Evolutionary conservation across 2,113 vertebrate species (phyloP).

Genomic region (Phaethon lepturus): DNA sequence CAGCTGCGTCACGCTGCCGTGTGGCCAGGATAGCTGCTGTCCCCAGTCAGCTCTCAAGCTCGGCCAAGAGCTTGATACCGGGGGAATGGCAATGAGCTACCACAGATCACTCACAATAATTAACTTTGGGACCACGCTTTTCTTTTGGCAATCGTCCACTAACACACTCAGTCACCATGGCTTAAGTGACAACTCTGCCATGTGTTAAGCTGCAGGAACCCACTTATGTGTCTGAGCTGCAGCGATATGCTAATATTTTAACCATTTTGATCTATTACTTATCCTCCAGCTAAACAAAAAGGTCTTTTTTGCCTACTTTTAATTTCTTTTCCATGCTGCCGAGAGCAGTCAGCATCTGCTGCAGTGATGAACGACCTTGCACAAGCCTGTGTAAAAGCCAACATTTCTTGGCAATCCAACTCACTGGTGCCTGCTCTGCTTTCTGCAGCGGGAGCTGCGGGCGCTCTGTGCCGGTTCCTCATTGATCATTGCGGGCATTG

Average conservation of each 20-base stretch:
- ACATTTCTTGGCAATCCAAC: background rate
- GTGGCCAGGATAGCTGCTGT: background rate
- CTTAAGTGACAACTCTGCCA: background rate
- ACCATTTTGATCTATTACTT: conserved; percentile 39
- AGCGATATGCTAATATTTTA: background rate
- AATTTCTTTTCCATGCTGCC: conserved; percentile 14
- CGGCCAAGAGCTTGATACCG: background rate
- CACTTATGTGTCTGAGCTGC: background rate
- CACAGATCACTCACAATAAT: background rate
- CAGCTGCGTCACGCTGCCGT: accelerated
- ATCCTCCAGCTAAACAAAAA: conserved; percentile 23
- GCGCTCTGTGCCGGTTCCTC: background rate
- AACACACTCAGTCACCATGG: background rate
- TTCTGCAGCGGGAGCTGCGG: background rate
- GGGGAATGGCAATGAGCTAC: background rate
- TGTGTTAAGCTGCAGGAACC: background rate
- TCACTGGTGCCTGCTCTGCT: background rate
- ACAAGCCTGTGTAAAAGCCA: background rate
- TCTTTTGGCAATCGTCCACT: background rate
- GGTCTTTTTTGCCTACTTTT: background rate
- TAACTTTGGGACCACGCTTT: background rate
- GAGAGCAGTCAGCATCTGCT: background rate
- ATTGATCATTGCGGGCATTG: background rate
- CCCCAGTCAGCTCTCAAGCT: background rate
- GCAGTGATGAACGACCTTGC: background rate